phyloP scores from a whole-genome alignment of 2,888 invertebrate genomes.

The Macaria liturata region DNA sequence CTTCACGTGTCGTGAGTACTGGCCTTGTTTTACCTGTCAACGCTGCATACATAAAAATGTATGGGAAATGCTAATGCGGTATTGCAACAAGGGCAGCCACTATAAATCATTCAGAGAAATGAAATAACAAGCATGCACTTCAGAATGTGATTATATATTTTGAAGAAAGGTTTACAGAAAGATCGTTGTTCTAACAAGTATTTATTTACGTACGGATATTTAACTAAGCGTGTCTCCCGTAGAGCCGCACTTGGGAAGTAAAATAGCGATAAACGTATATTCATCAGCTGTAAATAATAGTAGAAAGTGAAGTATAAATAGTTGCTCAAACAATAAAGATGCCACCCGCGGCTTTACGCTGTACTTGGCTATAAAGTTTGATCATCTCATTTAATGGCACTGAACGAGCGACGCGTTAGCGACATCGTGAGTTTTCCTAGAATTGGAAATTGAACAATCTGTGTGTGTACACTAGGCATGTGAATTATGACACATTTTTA shows the following conservation, averaged over 20 bases:
- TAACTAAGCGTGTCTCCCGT: constrained; percentile 45
- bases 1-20: constrained; percentile 42
- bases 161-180: too few relatives aligned
- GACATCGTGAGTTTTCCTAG: constrained; percentile 1
- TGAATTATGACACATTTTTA: too few relatives aligned
- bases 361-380: constrained; percentile 21
- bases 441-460: not conserved
- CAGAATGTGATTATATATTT: not conserved
- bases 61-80: constrained; percentile 47
- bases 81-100: constrained; percentile 44
- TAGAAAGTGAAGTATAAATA: constrained; percentile 37
- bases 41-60: constrained; percentile 48
- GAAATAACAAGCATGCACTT: constrained; percentile 45
- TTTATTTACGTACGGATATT: constrained; percentile 20
- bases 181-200: too few relatives aligned
- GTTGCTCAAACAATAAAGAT: constrained; percentile 25
- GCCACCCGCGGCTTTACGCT: constrained; percentile 30
- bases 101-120: constrained; percentile 57
- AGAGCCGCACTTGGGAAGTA: constrained; percentile 37
- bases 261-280: constrained; percentile 42
- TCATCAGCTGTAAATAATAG: constrained; percentile 39
- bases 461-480: too few relatives aligned
- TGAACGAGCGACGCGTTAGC: not conserved
- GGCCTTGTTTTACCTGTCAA: constrained; percentile 55
- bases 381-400: constrained; percentile 22